Base-by-base conservation (phyloP, 2,888 invertebrate genomes). In the Drosophila planitibia region DNA sequence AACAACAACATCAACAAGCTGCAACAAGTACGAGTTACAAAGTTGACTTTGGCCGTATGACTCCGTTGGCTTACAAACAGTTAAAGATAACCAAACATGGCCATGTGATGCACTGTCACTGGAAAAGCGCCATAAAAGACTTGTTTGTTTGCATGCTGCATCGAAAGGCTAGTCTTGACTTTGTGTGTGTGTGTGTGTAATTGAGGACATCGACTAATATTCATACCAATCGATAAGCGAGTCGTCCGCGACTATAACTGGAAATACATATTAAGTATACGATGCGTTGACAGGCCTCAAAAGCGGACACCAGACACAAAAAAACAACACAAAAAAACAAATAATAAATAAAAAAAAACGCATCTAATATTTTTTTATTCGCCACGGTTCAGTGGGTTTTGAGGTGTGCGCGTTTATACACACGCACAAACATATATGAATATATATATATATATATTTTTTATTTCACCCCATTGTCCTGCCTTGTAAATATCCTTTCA, bases 131-230 rank as follows among this genome's bases (percentile, higher is more conserved):
- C 89, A 89, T 85, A 85, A 85, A 89, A 85, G 80, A 85, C 85
- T 85, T 85, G 85, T 85, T 85, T 85, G 85, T 85, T 85, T 89
- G 85, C 85, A 85, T 85, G 86, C 74, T 68, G 59, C 52, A 66
- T 75, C 55, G 84, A 83, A 85, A 85, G 84, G 83, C 81, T 62
- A 41, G 69, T 75, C 69, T 69, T 57, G 64, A n/a, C 44, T 61
- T 19, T 68, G 30, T 57, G 53, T 60, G 53, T 49, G 55, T 9
- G 25, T 25, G 32, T 67, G 61, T 76, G 65, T 76, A 89, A 86
- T 87, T 89, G 89, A 91, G 89, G 91, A 89, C 91, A 78, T 68
- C 90, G 83, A 74, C 79, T 85, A 88, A 90, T 88, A 87, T 84
- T 81, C 91, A 89, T 79, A 81, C 79, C 90, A 85, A 91, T 89